A percentile compares a stretch with the other conserved stretches of the same genome.
Conservation (phyloP, 1,140 invertebrate species). For the Physella acuta region DNA sequence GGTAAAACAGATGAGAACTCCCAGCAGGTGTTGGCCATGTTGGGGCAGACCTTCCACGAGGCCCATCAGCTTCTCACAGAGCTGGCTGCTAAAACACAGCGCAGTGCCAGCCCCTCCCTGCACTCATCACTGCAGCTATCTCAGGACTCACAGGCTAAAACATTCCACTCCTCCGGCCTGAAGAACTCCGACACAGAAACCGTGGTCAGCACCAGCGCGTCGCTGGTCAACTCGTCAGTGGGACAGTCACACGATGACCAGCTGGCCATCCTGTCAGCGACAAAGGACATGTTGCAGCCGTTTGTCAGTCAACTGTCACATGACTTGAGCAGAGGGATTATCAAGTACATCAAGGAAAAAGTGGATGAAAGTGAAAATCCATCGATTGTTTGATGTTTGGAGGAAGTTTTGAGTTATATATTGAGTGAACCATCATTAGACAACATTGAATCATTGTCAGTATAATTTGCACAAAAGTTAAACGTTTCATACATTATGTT, state of each 20-base stretch:
- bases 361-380: slow-evolving; percentile 25
- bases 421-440: no score
- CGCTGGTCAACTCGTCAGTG: slow-evolving; percentile 9
- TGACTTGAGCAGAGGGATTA: slow-evolving; percentile 27
- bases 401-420: no score
- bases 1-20: slow-evolving; percentile 14
- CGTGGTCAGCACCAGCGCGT: neutral
- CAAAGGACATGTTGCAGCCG: slow-evolving; percentile 29
- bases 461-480: no score
- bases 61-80: slow-evolving; percentile 26
- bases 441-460: no score
- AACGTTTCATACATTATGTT: no score
- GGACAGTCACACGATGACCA: slow-evolving; percentile 2
- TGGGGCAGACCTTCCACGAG: slow-evolving; percentile 29
- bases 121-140: neutral
- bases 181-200: neutral
- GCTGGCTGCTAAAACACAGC: slow-evolving; percentile 26
- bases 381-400: no score
- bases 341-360: slow-evolving; percentile 25
- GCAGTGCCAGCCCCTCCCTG: neutral
- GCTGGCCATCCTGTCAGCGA: slow-evolving; percentile 18
- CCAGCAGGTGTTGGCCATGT: slow-evolving; percentile 23
- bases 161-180: slow-evolving; percentile 5
- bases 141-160: slow-evolving; percentile 3
- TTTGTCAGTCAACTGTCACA: slow-evolving; percentile 27